phyloP scores from a whole-genome alignment of 2,113 vertebrate genomes.

The human region DNA sequence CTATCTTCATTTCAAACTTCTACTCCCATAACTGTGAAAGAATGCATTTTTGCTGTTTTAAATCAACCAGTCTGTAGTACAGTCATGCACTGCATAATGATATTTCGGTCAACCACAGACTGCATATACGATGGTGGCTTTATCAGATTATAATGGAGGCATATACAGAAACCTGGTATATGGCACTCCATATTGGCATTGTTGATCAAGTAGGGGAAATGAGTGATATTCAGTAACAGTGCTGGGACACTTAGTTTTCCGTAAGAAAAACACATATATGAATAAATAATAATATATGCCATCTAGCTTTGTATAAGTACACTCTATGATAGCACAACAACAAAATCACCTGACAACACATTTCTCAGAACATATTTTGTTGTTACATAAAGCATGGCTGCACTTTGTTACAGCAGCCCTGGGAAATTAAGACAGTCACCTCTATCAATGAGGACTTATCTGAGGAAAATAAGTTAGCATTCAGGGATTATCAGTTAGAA shows the following conservation, averaged over 20 bases:
- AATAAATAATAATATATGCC: background rate
- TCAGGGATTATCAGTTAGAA: conserved; percentile 10
- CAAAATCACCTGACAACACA: background rate
- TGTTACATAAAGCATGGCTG: background rate
- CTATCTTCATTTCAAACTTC: background rate
- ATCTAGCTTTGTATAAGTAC: background rate
- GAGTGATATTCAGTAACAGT: background rate
- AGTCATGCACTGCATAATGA: background rate
- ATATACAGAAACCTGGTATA: background rate
- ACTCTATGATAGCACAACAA: background rate
- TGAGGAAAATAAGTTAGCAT: background rate
- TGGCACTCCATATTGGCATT: background rate
- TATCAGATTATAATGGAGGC: background rate
- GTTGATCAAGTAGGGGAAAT: background rate
- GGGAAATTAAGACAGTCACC: background rate
- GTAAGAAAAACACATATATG: background rate
- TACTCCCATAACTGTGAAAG: background rate
- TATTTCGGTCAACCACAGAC: background rate
- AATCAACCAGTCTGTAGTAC: background rate
- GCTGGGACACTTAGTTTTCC: background rate
- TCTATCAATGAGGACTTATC: background rate
- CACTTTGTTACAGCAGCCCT: background rate
- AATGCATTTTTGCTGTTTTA: conserved; percentile 30
- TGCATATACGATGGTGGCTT: background rate
- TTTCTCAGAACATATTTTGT: background rate